phyloP scores from a whole-genome alignment of 2,888 invertebrate species.

The Teinopalpus imperialis region DNA sequence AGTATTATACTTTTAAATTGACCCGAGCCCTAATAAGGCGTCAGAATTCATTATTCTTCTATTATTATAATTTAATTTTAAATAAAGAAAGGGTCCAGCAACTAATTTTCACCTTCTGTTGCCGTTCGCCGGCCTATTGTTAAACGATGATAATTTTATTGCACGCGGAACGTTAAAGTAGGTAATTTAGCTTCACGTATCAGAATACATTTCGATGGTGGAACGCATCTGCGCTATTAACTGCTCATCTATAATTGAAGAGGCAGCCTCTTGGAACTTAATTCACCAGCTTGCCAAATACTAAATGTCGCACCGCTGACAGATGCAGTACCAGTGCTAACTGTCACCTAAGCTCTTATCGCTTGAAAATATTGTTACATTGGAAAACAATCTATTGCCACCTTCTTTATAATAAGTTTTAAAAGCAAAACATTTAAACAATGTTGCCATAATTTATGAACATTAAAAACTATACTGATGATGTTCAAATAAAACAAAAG shows the following conservation, averaged over 20 bases:
- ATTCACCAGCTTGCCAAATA: conserved; percentile 15
- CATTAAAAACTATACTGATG: conserved; percentile 3
- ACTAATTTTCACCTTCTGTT: conserved; percentile 7
- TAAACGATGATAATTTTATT: conserved; percentile 22
- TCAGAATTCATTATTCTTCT: not conserved
- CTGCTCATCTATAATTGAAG: conserved; percentile 23
- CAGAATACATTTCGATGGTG: conserved; percentile 11
- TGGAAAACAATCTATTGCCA: too few species aligned
- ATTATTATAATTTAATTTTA: conserved; percentile 14
- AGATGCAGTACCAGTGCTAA: not conserved
- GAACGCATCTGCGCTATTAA: conserved; percentile 17
- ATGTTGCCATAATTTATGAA: not conserved
- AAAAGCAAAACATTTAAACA: not conserved
- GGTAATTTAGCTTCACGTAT: conserved; percentile 15
- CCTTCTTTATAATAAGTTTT: not conserved
- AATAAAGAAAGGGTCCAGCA: conserved; percentile 2
- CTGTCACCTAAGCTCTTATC: not conserved
- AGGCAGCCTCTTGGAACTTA: conserved; percentile 16
- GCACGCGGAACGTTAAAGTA: conserved; percentile 5
- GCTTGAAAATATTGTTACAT: not conserved
- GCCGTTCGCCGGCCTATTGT: conserved; percentile 5
- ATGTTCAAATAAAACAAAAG: conserved; percentile 6
- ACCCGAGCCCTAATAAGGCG: not conserved
- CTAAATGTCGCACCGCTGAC: conserved; percentile 8
- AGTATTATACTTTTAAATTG: conserved; percentile 14